Evolutionary conservation across 2,113 vertebrate genomes (phyloP).

Genomic region (Ceyx cyanopectus): DNA sequence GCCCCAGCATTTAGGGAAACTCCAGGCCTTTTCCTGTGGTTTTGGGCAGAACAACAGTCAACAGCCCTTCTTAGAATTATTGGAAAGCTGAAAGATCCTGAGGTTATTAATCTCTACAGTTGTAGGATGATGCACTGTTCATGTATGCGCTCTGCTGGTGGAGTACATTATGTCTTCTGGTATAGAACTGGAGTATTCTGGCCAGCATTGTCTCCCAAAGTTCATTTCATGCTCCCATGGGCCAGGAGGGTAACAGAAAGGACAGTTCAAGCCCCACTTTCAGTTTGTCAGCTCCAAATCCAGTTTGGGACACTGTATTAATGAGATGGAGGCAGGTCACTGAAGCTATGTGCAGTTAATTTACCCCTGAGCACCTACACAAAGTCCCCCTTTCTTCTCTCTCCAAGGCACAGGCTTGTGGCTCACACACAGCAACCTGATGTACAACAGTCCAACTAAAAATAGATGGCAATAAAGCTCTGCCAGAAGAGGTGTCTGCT

Average conservation of each 20-base stretch:
- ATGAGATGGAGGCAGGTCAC: background rate
- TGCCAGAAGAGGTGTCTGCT: constrained; percentile 19
- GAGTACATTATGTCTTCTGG: background rate
- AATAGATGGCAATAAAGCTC: constrained; percentile 7
- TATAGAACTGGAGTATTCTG: background rate
- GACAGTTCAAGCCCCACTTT: background rate
- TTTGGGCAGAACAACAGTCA: background rate
- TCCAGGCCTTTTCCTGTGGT: background rate
- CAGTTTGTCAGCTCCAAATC: background rate
- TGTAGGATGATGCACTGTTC: background rate
- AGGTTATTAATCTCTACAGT: background rate
- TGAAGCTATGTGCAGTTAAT: background rate
- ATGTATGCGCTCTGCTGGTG: background rate
- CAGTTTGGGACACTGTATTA: background rate
- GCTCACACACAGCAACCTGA: background rate
- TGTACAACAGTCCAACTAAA: constrained; percentile 1
- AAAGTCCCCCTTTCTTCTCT: background rate
- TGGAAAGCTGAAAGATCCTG: background rate
- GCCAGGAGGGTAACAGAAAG: background rate
- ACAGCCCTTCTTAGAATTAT: background rate
- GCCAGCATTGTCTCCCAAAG: background rate
- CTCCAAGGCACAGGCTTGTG: background rate
- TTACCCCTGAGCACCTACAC: background rate
- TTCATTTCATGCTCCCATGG: background rate
- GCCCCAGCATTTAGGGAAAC: background rate